Percentiles rank a stretch among this genome's conserved stretches.
phyloP scores from a whole-genome alignment of 2,797 vertebrate species.

The Takifugu ocellatus region DNA sequence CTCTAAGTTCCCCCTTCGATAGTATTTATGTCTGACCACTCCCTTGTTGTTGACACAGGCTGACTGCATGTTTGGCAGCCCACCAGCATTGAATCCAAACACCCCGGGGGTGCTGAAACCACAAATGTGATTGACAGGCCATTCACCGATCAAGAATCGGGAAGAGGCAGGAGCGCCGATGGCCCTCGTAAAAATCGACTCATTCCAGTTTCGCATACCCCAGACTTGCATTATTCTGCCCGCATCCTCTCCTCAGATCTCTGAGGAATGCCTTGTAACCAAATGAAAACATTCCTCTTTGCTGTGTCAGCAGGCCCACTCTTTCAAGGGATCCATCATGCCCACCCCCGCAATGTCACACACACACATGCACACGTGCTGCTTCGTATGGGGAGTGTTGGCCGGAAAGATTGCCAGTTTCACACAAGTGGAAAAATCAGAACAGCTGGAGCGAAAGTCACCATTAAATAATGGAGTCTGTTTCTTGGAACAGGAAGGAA shows the following conservation, averaged over 20 bases:
- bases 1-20: neutral
- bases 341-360: constrained; percentile 41
- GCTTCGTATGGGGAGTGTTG: constrained; percentile 26
- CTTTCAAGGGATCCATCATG: constrained; percentile 53
- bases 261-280: constrained; percentile 53
- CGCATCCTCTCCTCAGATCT: constrained; percentile 39
- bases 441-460: constrained; percentile 58
- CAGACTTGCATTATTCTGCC: constrained; percentile 35
- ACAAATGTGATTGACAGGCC: constrained; percentile 42
- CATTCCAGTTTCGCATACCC: constrained; percentile 26
- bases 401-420: constrained; percentile 35
- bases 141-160: constrained; percentile 20
- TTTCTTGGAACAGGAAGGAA: constrained; percentile 46
- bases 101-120: constrained; percentile 22
- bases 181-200: constrained; percentile 30
- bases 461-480: constrained; percentile 31
- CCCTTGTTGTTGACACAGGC: constrained; percentile 28
- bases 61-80: constrained; percentile 29
- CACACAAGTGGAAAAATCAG: constrained; percentile 38
- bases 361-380: constrained; percentile 22
- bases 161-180: constrained; percentile 30
- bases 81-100: constrained; percentile 35
- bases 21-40: constrained; percentile 13
- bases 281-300: constrained; percentile 70
- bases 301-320: constrained; percentile 59